phyloP scores from a whole-genome alignment of 2,113 vertebrate genomes.

The Sisor rabdophorus region DNA sequence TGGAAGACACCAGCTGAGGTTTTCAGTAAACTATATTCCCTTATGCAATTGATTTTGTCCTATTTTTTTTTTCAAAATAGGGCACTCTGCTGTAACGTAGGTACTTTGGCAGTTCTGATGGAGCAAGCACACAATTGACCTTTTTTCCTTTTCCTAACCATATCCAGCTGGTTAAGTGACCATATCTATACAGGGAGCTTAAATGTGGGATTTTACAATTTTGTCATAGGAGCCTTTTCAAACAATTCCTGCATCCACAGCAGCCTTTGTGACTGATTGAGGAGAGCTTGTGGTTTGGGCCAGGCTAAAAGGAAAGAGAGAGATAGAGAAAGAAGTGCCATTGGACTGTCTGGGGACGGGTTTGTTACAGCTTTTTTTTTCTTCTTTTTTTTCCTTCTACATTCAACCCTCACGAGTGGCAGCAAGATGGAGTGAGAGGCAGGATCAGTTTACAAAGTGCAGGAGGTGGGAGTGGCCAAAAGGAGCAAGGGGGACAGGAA shows the following conservation, averaged over 20 bases:
- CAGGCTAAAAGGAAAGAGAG: conserved; percentile 32
- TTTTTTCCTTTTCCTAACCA: conserved; percentile 53
- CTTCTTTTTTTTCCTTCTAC: conserved; percentile 44
- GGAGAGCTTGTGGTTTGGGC: conserved; percentile 41
- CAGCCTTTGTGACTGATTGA: conserved; percentile 25
- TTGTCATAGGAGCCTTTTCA: conserved; percentile 40
- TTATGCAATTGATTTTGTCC: conserved; percentile 90
- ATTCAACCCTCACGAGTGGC: conserved; percentile 57
- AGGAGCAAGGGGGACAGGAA: conserved; percentile 55
- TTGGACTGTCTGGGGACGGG: conserved; percentile 52
- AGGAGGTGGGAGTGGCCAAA: conserved; percentile 61
- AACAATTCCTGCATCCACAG: conserved; percentile 46
- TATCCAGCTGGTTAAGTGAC: conserved; percentile 61
- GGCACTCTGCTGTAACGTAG: conserved; percentile 82
- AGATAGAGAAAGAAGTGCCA: conserved; percentile 51
- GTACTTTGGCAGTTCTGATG: conserved; percentile 88
- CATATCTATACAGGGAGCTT: conserved; percentile 47
- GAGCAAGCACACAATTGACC: conserved; percentile 75
- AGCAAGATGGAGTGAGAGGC: conserved; percentile 41
- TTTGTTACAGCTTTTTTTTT: background rate
- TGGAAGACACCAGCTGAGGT: conserved; percentile 88
- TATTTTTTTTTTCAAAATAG: conserved; percentile 76
- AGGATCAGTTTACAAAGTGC: conserved; percentile 57
- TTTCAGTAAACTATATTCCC: conserved; percentile 91
- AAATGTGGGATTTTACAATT: conserved; percentile 40